Conservation (phyloP, 2,113 vertebrate genomes). For the Hippocampus mohnikei region DNA sequence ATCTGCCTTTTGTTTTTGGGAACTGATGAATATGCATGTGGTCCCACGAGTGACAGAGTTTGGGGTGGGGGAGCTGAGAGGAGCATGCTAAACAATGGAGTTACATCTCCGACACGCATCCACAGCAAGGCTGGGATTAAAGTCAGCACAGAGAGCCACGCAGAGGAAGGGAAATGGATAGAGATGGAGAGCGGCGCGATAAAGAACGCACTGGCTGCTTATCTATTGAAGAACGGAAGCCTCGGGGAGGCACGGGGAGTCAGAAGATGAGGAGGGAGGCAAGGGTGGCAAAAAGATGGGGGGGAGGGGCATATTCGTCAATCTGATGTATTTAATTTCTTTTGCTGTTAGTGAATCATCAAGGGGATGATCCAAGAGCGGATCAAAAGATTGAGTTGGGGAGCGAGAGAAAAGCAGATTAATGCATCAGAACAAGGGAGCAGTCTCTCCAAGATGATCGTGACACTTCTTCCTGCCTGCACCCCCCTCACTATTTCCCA, state of each 20-base stretch:
- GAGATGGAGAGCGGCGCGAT: conserved; percentile 63
- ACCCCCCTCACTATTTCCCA: conserved; percentile 23
- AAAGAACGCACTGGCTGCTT: conserved; percentile 61
- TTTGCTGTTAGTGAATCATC: conserved; percentile 73
- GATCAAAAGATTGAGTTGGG: conserved; percentile 68
- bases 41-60: conserved; percentile 64
- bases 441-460: conserved; percentile 54
- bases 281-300: conserved; percentile 32
- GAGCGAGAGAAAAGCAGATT: conserved; percentile 62
- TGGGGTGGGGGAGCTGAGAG: conserved; percentile 57
- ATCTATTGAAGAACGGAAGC: conserved; percentile 68
- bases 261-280: conserved; percentile 43
- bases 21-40: conserved; percentile 70
- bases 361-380: conserved; percentile 70
- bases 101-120: conserved; percentile 74
- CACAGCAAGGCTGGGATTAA: conserved; percentile 73
- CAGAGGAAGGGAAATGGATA: conserved; percentile 42
- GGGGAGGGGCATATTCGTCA: conserved; percentile 48
- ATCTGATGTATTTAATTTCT: conserved; percentile 75
- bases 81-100: conserved; percentile 72
- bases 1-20: conserved; percentile 69
- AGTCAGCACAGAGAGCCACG: conserved; percentile 42
- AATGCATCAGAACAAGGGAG: conserved; percentile 66
- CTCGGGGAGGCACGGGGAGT: conserved; percentile 50
- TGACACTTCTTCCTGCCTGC: conserved; percentile 34